Conservation (phyloP, 1,140 invertebrate genomes). For the Asbolus verrucosus region DNA sequence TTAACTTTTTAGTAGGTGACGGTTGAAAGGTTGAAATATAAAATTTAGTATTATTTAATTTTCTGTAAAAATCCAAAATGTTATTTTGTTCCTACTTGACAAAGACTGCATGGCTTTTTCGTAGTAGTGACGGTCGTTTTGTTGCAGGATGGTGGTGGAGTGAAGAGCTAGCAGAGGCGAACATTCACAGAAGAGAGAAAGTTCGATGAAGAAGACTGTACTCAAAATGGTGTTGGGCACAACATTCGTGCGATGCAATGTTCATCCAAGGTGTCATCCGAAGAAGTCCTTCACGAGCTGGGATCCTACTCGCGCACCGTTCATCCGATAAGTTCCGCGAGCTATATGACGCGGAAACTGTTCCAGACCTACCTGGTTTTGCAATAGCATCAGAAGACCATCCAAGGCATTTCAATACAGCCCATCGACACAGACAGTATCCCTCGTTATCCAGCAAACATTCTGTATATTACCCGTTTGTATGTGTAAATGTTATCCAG, state of each 20-base stretch:
- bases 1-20: no score
- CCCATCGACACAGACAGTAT: no score
- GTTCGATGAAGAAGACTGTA: slow-evolving; percentile 10
- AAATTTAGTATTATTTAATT: no score
- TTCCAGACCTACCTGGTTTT: background rate
- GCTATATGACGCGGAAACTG: background rate
- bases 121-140: background rate
- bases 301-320: slow-evolving; percentile 47
- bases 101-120: no score
- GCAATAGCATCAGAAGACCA: slow-evolving; percentile 10
- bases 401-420: no score
- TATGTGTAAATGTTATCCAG: no score
- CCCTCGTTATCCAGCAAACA: no score
- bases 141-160: slow-evolving; percentile 27
- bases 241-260: slow-evolving; percentile 49
- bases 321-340: slow-evolving; percentile 46
- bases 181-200: background rate
- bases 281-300: slow-evolving; percentile 36
- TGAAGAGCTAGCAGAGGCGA: background rate
- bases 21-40: no score
- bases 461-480: no score
- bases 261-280: slow-evolving; percentile 25
- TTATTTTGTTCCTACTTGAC: no score
- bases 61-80: no score
- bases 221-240: slow-evolving; percentile 51